Evolutionary conservation across 1,140 invertebrate genomes (phyloP).

Genomic region (Musca domestica): DNA sequence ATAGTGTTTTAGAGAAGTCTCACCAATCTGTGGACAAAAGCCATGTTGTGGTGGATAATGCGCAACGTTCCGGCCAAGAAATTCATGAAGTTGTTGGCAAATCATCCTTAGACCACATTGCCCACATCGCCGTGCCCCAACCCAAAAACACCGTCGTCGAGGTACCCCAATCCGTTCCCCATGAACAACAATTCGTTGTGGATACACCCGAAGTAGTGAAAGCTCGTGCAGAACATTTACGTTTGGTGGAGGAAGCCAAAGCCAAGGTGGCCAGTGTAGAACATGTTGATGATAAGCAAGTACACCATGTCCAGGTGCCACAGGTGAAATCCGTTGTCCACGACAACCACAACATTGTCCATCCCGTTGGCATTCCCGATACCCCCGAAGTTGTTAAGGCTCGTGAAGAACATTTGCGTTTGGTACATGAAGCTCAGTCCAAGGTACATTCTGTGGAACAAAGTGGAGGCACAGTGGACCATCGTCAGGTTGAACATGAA

Average conservation of each 20-base stretch:
- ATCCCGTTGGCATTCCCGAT: conserved; percentile 22
- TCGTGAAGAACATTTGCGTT: conserved; percentile 40
- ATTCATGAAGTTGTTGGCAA: background rate
- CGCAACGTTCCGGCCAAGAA: too few species aligned
- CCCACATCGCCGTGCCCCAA: background rate
- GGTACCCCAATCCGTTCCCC: background rate
- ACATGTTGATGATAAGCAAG: background rate
- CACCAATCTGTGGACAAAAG: background rate
- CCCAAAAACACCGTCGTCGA: background rate
- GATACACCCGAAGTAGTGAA: conserved; percentile 43
- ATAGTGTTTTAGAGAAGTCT: background rate
- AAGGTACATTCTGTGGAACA: conserved; percentile 29
- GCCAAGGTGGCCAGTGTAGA: conserved; percentile 7
- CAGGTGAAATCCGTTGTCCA: background rate
- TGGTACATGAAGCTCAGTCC: conserved; percentile 31
- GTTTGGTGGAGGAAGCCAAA: conserved; percentile 19
- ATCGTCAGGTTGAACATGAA: conserved; percentile 29
- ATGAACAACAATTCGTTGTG: conserved; percentile 26
- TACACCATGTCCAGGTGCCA: background rate
- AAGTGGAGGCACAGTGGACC: conserved; percentile 36
- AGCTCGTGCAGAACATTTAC: conserved; percentile 25
- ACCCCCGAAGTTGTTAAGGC: conserved; percentile 43
- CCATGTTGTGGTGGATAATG: background rate
- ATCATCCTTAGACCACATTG: background rate
- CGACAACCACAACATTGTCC: conserved; percentile 24